phyloP scores from a whole-genome alignment of 2,113 vertebrate genomes.

The Montifringilla adamsi region DNA sequence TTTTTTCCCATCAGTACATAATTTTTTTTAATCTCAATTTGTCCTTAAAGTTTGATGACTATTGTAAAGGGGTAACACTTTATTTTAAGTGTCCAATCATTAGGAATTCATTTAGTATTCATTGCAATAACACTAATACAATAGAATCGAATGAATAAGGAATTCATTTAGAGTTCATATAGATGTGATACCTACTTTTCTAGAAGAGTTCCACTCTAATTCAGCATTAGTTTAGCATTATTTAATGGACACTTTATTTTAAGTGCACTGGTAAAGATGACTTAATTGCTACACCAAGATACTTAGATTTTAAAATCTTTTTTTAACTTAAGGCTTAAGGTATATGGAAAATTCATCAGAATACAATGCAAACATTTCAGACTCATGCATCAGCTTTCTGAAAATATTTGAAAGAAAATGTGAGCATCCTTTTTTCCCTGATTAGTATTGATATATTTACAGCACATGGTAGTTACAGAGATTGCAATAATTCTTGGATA shows the following conservation, averaged over 20 bases:
- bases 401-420: background rate
- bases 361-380: background rate
- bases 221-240: slow-evolving; percentile 39
- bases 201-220: slow-evolving; percentile 49
- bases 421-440: background rate
- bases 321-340: background rate
- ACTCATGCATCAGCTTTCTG: background rate
- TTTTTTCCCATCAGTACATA: slow-evolving; percentile 2
- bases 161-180: slow-evolving; percentile 64
- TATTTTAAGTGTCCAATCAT: slow-evolving; percentile 72
- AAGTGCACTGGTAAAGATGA: slow-evolving; percentile 42
- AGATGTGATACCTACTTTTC: slow-evolving; percentile 59
- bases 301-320: background rate
- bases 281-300: slow-evolving; percentile 37
- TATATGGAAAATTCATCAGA: background rate
- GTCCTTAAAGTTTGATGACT: slow-evolving; percentile 61
- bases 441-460: background rate
- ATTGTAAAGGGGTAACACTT: slow-evolving; percentile 68
- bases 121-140: slow-evolving; percentile 68
- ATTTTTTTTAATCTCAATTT: slow-evolving; percentile 20
- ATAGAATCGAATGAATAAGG: slow-evolving; percentile 59
- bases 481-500: background rate
- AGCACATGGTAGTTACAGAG: background rate
- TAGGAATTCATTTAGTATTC: slow-evolving; percentile 72
- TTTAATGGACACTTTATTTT: slow-evolving; percentile 67